These are phyloP conservation scores for Diglossa cyanea DNA, from an alignment of 2,797 vertebrate genomes.

Conservation along the genomic window DNA sequence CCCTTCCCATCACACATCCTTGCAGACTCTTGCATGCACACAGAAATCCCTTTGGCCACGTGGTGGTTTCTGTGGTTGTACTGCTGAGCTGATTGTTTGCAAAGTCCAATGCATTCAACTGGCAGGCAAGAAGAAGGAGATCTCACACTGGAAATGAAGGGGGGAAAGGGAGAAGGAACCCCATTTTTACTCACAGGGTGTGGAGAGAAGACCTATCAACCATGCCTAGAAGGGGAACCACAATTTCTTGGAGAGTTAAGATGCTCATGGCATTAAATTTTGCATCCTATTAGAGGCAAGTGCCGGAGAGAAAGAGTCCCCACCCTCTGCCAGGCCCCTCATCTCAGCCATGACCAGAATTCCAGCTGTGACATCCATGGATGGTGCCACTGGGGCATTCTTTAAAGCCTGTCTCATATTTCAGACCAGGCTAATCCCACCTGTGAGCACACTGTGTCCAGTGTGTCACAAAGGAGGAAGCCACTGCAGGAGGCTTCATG, in stretches of 20 bases:
- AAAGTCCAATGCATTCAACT: not conserved
- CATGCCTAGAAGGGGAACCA: not conserved
- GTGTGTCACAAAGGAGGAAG: not conserved
- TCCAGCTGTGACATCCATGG: not conserved
- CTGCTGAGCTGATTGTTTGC: not conserved
- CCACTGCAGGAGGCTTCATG: not conserved
- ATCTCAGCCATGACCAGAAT: not conserved
- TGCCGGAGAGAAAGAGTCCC: not conserved
- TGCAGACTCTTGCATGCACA: not conserved
- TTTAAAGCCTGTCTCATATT: not conserved
- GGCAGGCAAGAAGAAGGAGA: not conserved
- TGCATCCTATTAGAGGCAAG: not conserved
- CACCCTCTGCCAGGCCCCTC: not conserved
- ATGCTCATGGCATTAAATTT: accelerated
- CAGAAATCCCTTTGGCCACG: not conserved
- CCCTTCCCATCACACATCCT: not conserved
- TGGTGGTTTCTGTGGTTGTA: not conserved
- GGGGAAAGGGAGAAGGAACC: not conserved
- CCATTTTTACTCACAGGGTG: not conserved
- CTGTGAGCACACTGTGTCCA: accelerated
- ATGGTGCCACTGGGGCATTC: not conserved
- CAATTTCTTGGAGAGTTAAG: not conserved
- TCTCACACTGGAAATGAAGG: not conserved
- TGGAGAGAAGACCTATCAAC: not conserved
- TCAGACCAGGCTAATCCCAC: not conserved